Conservation (phyloP, 2,888 invertebrate genomes). For the Actias luna region DNA sequence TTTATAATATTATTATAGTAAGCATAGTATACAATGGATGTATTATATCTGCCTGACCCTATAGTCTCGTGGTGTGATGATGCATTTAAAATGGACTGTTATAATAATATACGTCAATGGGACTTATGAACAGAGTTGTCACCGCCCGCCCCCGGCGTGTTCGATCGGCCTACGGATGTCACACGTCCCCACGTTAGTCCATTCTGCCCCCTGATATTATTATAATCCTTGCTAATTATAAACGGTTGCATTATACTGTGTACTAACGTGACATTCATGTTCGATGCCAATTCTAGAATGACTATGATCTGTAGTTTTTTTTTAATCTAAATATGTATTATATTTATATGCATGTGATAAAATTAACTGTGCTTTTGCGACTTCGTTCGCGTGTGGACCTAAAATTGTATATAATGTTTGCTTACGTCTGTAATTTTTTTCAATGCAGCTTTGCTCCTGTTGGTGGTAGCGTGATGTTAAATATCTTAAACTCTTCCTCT, state of each 20-base stretch:
- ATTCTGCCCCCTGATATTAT: background rate
- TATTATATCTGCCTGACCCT: background rate
- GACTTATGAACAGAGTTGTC: background rate
- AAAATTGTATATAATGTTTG: too few relatives aligned
- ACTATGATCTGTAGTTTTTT: background rate
- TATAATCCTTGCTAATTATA: conserved; percentile 5
- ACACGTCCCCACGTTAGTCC: background rate
- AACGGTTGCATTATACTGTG: conserved; percentile 1
- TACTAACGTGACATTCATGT: background rate
- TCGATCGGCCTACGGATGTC: background rate
- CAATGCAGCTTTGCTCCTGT: too few relatives aligned
- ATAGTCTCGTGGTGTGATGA: background rate
- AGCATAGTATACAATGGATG: too few relatives aligned
- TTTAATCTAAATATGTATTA: too few relatives aligned
- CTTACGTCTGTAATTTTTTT: too few relatives aligned
- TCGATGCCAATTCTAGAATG: background rate
- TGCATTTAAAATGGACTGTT: background rate
- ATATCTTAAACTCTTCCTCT: too few relatives aligned
- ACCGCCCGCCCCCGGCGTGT: background rate
- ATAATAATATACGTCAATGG: background rate
- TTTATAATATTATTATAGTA: too few relatives aligned
- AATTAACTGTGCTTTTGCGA: too few relatives aligned
- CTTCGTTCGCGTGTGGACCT: too few relatives aligned
- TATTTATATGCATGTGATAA: too few relatives aligned
- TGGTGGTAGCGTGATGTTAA: too few relatives aligned